A percentile compares a stretch with the other conserved stretches of the same genome.
These are phyloP conservation scores for Mya arenaria DNA, from an alignment of 1,140 invertebrate genomes.

Conservation along the genomic window DNA sequence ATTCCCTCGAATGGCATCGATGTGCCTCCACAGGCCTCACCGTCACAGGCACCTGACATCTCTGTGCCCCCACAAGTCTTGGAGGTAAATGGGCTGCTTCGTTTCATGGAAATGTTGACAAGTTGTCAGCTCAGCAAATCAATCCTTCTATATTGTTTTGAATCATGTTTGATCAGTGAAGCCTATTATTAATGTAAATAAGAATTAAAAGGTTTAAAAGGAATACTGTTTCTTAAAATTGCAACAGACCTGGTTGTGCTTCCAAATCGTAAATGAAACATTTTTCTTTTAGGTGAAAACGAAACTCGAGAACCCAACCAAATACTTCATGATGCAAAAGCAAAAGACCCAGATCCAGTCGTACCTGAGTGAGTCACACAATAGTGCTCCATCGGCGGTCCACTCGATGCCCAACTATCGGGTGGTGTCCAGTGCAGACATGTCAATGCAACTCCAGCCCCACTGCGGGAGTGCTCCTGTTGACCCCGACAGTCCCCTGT, in stretches of 20 bases:
- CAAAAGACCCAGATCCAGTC: conserved; percentile 93
- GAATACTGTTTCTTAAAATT: too few relatives aligned
- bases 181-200: too few relatives aligned
- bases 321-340: conserved; percentile 94
- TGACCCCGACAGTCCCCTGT: conserved; percentile 76
- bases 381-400: conserved; percentile 79
- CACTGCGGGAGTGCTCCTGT: conserved; percentile 69
- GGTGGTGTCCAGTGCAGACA: conserved; percentile 38
- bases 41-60: conserved; percentile 4
- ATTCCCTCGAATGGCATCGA: conserved; percentile 26
- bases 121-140: too few relatives aligned
- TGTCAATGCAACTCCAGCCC: conserved; percentile 20
- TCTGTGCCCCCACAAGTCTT: conserved; percentile 44
- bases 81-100: too few relatives aligned
- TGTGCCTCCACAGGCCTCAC: conserved; percentile 22
- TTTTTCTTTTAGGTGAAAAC: conserved; percentile 83
- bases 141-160: too few relatives aligned
- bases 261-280: too few relatives aligned
- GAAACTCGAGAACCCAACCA: conserved; percentile 93
- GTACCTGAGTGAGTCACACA: conserved; percentile 86
- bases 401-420: conserved; percentile 77
- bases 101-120: too few relatives aligned
- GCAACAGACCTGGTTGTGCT: too few relatives aligned
- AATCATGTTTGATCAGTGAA: too few relatives aligned
- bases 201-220: too few relatives aligned